Evolutionary conservation across 1,140 invertebrate species (phyloP), one percentile per base, ranked within the genome.

Genomic region (Penaeus japonicus): DNA sequence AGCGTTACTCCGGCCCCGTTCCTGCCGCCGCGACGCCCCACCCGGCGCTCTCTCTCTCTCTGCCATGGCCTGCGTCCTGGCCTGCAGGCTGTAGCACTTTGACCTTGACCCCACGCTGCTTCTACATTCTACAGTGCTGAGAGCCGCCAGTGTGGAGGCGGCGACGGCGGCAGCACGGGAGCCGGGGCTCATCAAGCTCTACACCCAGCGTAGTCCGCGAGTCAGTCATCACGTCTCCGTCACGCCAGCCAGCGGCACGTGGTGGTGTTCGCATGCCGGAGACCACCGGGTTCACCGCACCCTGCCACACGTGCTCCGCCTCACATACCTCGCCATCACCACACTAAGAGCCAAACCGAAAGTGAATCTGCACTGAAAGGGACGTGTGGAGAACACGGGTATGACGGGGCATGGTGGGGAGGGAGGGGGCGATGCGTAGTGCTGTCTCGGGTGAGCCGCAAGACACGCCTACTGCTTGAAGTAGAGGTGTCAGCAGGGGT

Each of bases 1-100:
- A 90, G 89, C 89, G 89, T 90, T 90, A 87, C 54, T 59, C 24
- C 27, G 24, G 27, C 84, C 32, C 77, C 57, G 54, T 59, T 12
- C 62, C 57, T 27, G 47, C 75, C 73, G 55, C 57, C 62, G 27
- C 85, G 22, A n/a, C 17, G 15, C 39, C 85, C 65, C 70, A 75
- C 54, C 15, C 10, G 18, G 30, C 20, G 12, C 27, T 70, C 78
- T 20, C n/a, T 12, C 79, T 17, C 39, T 27, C 80, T 20, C 80
- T 55, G 53, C 80, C 80, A 22, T 10, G 15, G 30, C 22, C 80
- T 22, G 22, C 80, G 54, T 27, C 22, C 80, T 30, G 32, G 73
- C 83, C 17, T 35, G 20, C 18, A 39, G 54, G 57, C n/a, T 10
- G 47, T 47, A 1, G 47, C 47, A 47, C 4, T 47, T 47, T 47